A percentile compares a stretch with the other conserved stretches of the same genome.
phyloP scores from a whole-genome alignment of 2,888 invertebrate genomes.

The Emmelina monodactyla region DNA sequence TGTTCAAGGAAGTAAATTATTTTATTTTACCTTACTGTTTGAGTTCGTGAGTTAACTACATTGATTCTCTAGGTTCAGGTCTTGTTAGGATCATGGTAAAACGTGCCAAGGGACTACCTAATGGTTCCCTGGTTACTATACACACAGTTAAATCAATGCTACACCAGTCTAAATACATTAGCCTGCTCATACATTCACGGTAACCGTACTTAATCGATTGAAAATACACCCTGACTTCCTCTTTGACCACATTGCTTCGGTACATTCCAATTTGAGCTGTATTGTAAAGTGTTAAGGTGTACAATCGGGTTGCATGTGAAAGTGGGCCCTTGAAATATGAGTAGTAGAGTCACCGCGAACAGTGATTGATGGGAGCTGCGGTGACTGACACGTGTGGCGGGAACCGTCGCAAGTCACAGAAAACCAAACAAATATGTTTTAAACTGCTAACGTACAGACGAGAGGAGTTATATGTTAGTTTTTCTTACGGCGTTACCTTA shows the following conservation, averaged over 20 bases:
- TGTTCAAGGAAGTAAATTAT: neutral
- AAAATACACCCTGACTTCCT: conserved; percentile 28
- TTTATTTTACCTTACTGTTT: neutral
- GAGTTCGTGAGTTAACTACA: neutral
- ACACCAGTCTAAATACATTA: neutral
- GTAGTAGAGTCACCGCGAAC: conserved; percentile 50
- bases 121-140: neutral
- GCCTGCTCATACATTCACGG: conserved; percentile 24
- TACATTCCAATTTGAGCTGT: conserved; percentile 23
- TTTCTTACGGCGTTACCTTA: neutral
- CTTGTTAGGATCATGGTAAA: no score
- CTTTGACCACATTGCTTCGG: conserved; percentile 15
- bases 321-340: conserved; percentile 49
- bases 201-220: conserved; percentile 49
- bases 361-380: conserved; percentile 58
- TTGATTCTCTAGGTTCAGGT: neutral
- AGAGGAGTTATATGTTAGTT: neutral
- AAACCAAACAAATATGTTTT: no score
- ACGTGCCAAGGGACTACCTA: no score
- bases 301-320: conserved; percentile 17
- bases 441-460: no score
- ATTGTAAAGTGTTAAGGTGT: conserved; percentile 21
- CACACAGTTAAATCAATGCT: neutral
- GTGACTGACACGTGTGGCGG: conserved; percentile 53
- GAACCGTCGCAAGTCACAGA: conserved; percentile 17